phyloP scores from a whole-genome alignment of 2,113 vertebrate genomes.

The Noctilio leporinus region DNA sequence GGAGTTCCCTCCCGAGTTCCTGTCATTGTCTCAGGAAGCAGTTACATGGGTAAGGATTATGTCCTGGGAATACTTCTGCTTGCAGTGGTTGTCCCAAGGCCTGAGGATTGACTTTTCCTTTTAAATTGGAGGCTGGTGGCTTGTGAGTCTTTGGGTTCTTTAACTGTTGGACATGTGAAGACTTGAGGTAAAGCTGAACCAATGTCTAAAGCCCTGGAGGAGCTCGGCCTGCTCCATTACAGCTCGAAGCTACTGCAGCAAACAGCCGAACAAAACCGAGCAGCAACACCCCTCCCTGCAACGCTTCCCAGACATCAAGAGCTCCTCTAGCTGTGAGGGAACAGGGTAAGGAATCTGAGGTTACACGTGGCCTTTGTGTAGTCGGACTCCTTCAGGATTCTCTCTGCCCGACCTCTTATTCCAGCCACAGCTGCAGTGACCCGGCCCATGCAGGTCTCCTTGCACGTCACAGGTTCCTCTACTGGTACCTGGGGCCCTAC shows the following conservation, averaged over 20 bases:
- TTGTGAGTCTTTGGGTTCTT: neutral
- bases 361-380: neutral
- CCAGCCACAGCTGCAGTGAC: neutral
- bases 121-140: neutral
- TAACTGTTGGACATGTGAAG: neutral
- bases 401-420: neutral
- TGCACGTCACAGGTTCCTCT: neutral
- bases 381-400: neutral
- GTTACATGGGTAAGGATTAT: no score
- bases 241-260: neutral
- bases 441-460: neutral
- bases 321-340: neutral
- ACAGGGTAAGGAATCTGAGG: neutral
- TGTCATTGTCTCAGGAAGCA: neutral
- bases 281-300: neutral
- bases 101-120: neutral
- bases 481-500: neutral
- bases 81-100: neutral
- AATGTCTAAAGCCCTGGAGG: neutral
- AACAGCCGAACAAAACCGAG: neutral
- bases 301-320: no score
- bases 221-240: neutral
- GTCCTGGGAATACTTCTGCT: neutral
- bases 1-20: neutral
- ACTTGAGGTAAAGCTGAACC: neutral